Percentiles rank a stretch among this genome's conserved stretches.
These are phyloP conservation scores for Limosa lapponica DNA, from an alignment of 2,797 vertebrate genomes.

Conservation along the genomic window DNA sequence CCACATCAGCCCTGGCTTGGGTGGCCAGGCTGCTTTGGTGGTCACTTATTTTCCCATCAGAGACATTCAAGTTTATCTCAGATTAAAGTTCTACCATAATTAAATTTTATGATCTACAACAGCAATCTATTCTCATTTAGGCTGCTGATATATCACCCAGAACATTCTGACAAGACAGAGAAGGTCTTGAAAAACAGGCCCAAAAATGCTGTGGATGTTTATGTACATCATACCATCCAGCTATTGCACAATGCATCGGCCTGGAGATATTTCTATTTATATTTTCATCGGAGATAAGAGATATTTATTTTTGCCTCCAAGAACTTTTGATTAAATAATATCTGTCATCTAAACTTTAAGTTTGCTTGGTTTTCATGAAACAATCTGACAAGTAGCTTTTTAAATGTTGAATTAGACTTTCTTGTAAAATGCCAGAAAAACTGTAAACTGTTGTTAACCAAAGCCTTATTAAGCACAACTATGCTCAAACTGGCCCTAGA, in stretches of 20 bases:
- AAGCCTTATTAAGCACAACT: neutral
- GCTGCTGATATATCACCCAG: neutral
- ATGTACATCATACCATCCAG: conserved; percentile 32
- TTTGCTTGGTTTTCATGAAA: conserved; percentile 11
- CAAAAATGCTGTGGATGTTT: conserved; percentile 47
- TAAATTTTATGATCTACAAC: conserved; percentile 54
- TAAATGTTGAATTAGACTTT: neutral
- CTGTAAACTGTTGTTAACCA: neutral
- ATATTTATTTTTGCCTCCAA: conserved; percentile 5
- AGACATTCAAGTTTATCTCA: conserved; percentile 55
- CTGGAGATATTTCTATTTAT: conserved; percentile 36
- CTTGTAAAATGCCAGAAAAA: neutral
- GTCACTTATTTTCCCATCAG: conserved; percentile 61
- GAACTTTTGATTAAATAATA: conserved; percentile 12
- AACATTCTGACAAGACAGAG: conserved; percentile 38
- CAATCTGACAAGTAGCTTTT: neutral
- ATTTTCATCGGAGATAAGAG: neutral
- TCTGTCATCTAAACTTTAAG: neutral
- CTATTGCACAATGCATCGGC: neutral
- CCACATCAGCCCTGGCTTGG: conserved; percentile 35
- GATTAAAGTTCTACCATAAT: conserved; percentile 52
- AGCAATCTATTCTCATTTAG: conserved; percentile 41
- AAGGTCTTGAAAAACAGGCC: conserved; percentile 12
- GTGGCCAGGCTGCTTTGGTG: conserved; percentile 51
- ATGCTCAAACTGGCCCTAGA: neutral